Evolutionary conservation across 2,888 invertebrate genomes (phyloP), one percentile per base, ranked within the genome.

Genomic region (Campaea margaritaria): DNA sequence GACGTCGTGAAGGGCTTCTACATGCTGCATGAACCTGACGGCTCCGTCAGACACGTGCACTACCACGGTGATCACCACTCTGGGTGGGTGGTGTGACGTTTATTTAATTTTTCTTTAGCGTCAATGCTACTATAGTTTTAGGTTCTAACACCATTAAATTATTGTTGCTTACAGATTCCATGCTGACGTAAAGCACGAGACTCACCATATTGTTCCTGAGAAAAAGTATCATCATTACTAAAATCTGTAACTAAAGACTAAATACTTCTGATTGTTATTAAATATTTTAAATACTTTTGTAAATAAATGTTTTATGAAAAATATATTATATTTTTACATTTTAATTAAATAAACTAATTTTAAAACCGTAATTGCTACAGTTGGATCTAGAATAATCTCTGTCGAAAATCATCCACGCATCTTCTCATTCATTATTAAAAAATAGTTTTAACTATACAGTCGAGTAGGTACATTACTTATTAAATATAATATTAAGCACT

Each of bases 1-100:
- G 89, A 91, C 73, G 79, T 80, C 46, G 90, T 91, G 64, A 85
- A 89, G 67, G 91, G 92, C 47, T 79, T 79, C 46, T 89, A 90
- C 72, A 81, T 82, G 21, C 73, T 87, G 51, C 82, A 87, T 43
- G 84, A 89, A 73, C 79, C 86, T 21, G 89, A 88, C 64, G 86
- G 89, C 66, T 82, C 87, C 62, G 75, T 86, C 61, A 81, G 91
- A 45, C 82, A 85, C 34, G 89, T 91, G 8, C 76, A 83, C 51
- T 90, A 90, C 72, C 85, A 86, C 45, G 86, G 87, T 52, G 90
- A 90, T 65, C 84, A 87, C 58, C 85, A 87, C 61, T 82, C 81
- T 56, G 87, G 87, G 68, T 88, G 68, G 59, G 39, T 41, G 43
- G 15, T 16, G 9, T 21, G 10, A 36, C n/a, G n/a, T n/a, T n/a